Base-by-base conservation (phyloP, 2,113 vertebrate species). In the Sakesphorus luctuosus region DNA sequence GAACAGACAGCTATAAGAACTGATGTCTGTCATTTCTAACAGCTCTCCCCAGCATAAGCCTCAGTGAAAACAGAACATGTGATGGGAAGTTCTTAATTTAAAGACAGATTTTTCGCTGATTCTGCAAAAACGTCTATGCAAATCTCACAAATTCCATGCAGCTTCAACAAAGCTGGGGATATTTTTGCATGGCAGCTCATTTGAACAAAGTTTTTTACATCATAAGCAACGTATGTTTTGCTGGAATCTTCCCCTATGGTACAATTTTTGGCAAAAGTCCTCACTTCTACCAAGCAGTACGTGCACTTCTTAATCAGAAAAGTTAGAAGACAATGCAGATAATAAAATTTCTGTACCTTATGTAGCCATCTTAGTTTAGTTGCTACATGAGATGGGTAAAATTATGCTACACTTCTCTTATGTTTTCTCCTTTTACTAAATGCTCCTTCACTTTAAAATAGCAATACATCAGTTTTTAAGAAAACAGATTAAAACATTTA, bases 11-110 rank as follows among this genome's bases (percentile, higher is more conserved):
- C 95, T 90, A 94, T 85, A 89, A 56, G 95, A 97, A 93, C 79
- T 88, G 94, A 97, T 96, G 63, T 50, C 25, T 95, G 94, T 97
- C 90, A 92, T 92, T 96, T 80, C 92, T 80, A 94, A 88, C 92
- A 90, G 88, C 33, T 20, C 81, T 29, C 46, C 69, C 68, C 65
- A 97, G 73, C 40, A 43, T 55, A 90, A 94, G 63, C 11, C 4
- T 50, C 68, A 46, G 11, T 62, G 82, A 90, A 93, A 83, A 85
- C 40, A 63, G 52, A 86, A 71, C 63, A 84, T 46, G 43, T 36
- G 58, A 93, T 38, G 33, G 40, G 25, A 88, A 92, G 83, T 50
- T 90, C 66, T 56, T 89, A n/a, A 92, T 49, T 63, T 85, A 80
- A 79, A 79, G 74, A n/a, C 1, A 23, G 25, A 66, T 56, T 90